phyloP scores from a whole-genome alignment of 1,140 invertebrate species.

The Nomia melanderi region DNA sequence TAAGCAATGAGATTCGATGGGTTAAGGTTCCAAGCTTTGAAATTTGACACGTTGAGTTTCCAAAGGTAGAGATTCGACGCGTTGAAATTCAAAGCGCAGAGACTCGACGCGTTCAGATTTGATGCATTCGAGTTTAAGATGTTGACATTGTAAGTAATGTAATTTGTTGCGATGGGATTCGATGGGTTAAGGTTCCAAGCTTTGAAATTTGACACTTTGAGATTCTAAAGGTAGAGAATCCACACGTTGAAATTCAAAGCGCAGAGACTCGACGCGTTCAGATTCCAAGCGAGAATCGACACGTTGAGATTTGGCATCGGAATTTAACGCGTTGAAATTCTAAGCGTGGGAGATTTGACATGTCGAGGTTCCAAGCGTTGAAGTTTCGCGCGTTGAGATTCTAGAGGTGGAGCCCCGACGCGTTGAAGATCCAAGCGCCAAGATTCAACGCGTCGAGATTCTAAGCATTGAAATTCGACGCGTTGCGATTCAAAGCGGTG shows the following conservation, averaged over 20 bases:
- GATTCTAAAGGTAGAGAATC: too few relatives aligned
- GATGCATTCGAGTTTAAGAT: too few relatives aligned
- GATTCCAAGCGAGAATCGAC: not conserved
- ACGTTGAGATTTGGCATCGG: not conserved
- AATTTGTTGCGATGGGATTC: too few relatives aligned
- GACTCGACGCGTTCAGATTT: not conserved
- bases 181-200: not conserved
- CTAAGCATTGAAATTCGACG: not conserved
- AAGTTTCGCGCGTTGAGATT: too few relatives aligned
- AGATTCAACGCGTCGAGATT: not conserved
- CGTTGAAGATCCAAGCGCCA: not conserved
- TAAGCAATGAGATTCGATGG: too few relatives aligned
- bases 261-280: not conserved
- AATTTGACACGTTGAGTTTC: too few relatives aligned
- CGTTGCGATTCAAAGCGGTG: not conserved
- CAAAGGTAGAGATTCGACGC: not conserved
- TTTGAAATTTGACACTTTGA: not conserved
- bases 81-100: not conserved
- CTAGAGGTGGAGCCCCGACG: too few relatives aligned
- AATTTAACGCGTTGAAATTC: not conserved
- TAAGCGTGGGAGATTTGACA: not conserved
- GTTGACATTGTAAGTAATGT: too few relatives aligned
- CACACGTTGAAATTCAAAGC: not conserved
- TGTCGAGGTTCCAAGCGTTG: not conserved
- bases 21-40: too few relatives aligned